Conservation (phyloP, 2,113 vertebrate genomes). For the Nesogale talazaci region DNA sequence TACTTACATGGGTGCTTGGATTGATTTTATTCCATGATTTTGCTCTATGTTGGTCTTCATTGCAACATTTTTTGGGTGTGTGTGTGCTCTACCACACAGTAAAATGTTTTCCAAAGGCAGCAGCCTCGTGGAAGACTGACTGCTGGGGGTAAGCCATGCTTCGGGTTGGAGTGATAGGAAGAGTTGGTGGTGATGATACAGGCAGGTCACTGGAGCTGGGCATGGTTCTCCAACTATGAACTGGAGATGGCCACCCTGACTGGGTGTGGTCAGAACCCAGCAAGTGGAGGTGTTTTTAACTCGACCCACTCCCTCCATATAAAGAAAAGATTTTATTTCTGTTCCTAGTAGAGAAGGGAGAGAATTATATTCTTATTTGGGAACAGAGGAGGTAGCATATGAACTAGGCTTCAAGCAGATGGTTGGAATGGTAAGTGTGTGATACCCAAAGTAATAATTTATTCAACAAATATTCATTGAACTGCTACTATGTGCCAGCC, state of each 20-base stretch:
- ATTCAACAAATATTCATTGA: neutral
- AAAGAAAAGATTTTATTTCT: too few species aligned
- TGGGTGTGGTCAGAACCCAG: too few species aligned
- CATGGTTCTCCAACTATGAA: neutral
- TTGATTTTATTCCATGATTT: neutral
- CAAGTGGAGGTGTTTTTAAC: too few species aligned
- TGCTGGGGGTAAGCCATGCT: neutral
- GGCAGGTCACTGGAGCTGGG: neutral
- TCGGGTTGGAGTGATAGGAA: conserved; percentile 16
- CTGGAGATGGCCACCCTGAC: too few species aligned
- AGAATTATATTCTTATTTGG: neutral
- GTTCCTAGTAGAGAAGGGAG: neutral
- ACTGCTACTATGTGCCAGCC: neutral
- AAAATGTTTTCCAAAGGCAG: neutral
- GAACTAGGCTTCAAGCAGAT: neutral
- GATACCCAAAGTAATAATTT: neutral
- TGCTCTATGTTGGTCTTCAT: neutral
- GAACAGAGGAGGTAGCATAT: conserved; percentile 2
- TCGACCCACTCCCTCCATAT: too few species aligned
- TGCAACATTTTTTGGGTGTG: neutral
- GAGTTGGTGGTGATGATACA: neutral
- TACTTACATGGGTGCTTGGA: neutral
- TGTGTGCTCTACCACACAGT: neutral
- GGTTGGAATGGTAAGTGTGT: neutral
- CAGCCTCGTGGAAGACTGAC: neutral